Evolutionary conservation across 2,113 vertebrate species (phyloP).

Genomic region (Cynocephalus volans): DNA sequence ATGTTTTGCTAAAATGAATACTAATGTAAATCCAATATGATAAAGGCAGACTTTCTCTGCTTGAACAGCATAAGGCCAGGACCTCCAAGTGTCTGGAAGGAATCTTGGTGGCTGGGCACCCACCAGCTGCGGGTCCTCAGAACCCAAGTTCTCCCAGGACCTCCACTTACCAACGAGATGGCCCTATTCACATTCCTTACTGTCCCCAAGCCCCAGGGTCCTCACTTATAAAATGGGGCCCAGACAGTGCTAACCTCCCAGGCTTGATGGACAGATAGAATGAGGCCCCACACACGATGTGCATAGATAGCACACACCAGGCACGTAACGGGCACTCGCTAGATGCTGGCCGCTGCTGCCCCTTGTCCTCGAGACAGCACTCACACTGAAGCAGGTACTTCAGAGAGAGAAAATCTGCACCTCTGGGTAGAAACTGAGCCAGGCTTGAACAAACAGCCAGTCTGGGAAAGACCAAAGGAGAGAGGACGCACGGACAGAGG

Average conservation of each 20-base stretch:
- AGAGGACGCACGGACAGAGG: neutral
- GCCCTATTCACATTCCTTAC: fast-evolving
- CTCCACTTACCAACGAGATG: fast-evolving
- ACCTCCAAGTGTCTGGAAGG: neutral
- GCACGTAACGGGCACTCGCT: too few relatives aligned
- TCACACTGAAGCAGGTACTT: neutral
- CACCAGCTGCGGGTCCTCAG: fast-evolving
- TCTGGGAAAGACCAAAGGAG: neutral
- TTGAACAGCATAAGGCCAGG: neutral
- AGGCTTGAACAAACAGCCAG: neutral
- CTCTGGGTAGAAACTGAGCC: neutral
- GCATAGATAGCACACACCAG: neutral
- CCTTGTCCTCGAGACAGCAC: too few relatives aligned
- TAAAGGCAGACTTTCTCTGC: fast-evolving
- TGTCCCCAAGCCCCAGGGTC: neutral
- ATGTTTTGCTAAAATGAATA: neutral
- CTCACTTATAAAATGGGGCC: fast-evolving
- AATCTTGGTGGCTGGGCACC: too few relatives aligned
- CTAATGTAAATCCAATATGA: fast-evolving
- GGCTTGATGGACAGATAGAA: neutral
- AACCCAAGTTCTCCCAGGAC: fast-evolving
- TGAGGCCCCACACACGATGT: too few relatives aligned
- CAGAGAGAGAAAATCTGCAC: neutral
- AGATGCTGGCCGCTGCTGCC: fast-evolving
- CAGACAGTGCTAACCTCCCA: fast-evolving